Conservation (phyloP, 2,888 invertebrate genomes). For the Synanthedon andrenaeformis region DNA sequence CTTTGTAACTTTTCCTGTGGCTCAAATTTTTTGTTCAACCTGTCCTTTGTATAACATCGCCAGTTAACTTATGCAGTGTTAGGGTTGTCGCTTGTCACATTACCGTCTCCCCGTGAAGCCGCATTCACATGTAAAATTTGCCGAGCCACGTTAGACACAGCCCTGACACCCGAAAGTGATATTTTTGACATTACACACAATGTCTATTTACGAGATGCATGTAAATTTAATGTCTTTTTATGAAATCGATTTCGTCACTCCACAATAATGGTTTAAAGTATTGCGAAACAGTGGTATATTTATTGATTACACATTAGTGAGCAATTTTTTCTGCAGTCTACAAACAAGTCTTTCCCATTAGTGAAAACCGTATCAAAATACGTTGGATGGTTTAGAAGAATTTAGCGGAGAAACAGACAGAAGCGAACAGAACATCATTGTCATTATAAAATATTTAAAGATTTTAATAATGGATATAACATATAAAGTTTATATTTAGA, state of each 20-base stretch:
- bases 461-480: too few species aligned
- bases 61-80: not conserved
- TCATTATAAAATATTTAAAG: too few species aligned
- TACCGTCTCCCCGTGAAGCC: constrained; percentile 36
- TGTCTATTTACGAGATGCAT: constrained; percentile 14
- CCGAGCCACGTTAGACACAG: constrained; percentile 39
- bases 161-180: constrained; percentile 40
- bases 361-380: too few species aligned
- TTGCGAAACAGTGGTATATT: not conserved
- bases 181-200: constrained; percentile 37
- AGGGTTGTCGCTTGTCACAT: constrained; percentile 66
- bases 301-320: not conserved
- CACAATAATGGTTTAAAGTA: not conserved
- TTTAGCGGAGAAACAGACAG: too few species aligned
- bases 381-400: too few species aligned
- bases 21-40: too few species aligned
- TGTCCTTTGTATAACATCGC: not conserved
- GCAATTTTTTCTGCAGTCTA: too few species aligned
- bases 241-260: constrained; percentile 4
- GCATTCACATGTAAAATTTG: constrained; percentile 64
- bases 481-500: too few species aligned
- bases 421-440: too few species aligned
- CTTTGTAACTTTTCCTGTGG: too few species aligned
- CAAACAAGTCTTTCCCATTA: too few species aligned
- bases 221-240: constrained; percentile 12